These are phyloP conservation scores for Chrysopilus asiliformis DNA, from an alignment of 2,888 invertebrate species.

Conservation along the genomic window DNA sequence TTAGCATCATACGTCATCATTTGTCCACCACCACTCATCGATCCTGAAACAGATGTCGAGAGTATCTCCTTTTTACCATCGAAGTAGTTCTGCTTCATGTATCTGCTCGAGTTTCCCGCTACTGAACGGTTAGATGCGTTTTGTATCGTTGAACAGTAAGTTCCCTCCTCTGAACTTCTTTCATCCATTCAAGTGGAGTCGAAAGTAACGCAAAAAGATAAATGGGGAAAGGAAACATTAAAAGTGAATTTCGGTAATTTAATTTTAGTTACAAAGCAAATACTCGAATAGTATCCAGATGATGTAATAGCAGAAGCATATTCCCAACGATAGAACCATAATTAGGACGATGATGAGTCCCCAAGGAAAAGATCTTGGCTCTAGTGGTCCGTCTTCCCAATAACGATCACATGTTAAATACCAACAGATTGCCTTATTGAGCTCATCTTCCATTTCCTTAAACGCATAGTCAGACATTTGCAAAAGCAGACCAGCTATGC, in stretches of 20 bases:
- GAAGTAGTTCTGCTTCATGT: no score
- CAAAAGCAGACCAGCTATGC: slow-evolving; percentile 66
- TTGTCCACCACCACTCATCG: neutral
- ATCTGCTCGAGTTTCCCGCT: no score
- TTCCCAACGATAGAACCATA: slow-evolving; percentile 65
- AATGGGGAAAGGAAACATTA: slow-evolving; percentile 3
- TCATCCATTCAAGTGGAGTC: no score
- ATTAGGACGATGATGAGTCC: slow-evolving; percentile 62
- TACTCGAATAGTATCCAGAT: slow-evolving; percentile 89
- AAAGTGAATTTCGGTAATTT: neutral
- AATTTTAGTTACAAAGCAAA: no score
- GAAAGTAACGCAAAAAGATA: slow-evolving; percentile 1
- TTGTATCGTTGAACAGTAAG: no score
- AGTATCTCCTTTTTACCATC: no score
- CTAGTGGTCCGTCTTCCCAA: slow-evolving; percentile 72
- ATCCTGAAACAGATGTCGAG: slow-evolving; percentile 3
- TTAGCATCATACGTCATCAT: neutral
- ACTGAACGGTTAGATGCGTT: no score
- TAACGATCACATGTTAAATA: slow-evolving; percentile 84
- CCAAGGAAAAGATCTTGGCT: slow-evolving; percentile 69
- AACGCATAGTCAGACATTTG: slow-evolving; percentile 72
- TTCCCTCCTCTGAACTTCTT: no score
- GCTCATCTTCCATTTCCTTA: slow-evolving; percentile 76
- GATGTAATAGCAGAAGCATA: slow-evolving; percentile 83
- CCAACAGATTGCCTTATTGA: slow-evolving; percentile 83